Conservation (phyloP, 2,888 invertebrate species). For the Callimorpha dominula region DNA sequence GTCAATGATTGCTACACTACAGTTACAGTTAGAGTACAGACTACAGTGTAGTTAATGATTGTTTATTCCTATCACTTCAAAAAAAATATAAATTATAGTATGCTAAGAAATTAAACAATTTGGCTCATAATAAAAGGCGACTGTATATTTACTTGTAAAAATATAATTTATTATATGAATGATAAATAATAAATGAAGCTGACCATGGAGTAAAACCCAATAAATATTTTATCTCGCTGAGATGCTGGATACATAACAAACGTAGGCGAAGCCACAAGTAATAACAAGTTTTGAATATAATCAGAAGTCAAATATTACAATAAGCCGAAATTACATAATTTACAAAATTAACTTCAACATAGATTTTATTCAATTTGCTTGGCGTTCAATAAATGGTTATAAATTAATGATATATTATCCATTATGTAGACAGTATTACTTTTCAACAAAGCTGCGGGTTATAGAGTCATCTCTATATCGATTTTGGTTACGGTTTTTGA, state of each 20-base stretch:
- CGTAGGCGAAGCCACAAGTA: constrained; percentile 14
- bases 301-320: constrained; percentile 35
- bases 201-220: neutral
- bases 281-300: constrained; percentile 22
- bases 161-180: neutral
- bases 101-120: too few relatives aligned
- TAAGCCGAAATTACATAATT: constrained; percentile 39
- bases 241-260: neutral
- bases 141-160: neutral
- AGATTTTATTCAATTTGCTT: constrained; percentile 67
- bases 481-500: constrained; percentile 61
- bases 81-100: too few relatives aligned
- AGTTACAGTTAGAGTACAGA: too few relatives aligned
- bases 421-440: constrained; percentile 56
- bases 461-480: constrained; percentile 72
- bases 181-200: neutral
- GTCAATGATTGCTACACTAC: too few relatives aligned
- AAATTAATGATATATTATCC: constrained; percentile 65
- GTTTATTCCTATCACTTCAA: too few relatives aligned
- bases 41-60: too few relatives aligned
- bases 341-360: constrained; percentile 53
- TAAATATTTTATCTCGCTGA: neutral
- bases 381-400: constrained; percentile 46
- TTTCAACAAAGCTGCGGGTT: constrained; percentile 62
- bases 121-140: too few relatives aligned